Evolutionary conservation across 2,113 vertebrate genomes (phyloP), one percentile per base, ranked within the genome.

Genomic region (Sander vitreus): DNA sequence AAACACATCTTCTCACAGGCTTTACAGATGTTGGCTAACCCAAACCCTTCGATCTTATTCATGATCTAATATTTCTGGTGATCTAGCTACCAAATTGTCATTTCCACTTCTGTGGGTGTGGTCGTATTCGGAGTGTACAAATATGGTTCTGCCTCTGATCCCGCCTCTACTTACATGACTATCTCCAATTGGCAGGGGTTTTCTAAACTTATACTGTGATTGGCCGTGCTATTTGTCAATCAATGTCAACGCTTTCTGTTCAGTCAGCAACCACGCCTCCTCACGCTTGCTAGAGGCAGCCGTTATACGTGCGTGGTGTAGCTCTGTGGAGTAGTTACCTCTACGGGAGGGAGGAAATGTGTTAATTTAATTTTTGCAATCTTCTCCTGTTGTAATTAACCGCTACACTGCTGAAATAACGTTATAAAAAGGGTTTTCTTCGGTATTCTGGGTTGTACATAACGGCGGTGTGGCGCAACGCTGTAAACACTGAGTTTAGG

Each of bases 21-120:
- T 73, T 15, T 48, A 73, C 39, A 73, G 16, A 59, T 11, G 11
- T 18, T 45, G 5, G 23, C 25, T 43, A 43, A 43, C 39, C 39
- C 39, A 9, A 43, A 43, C 39, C 39, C 39, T 11, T 43, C 11
- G 9, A 43, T 33, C 0, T 33, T 51, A 6, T 73, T 7, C 23
- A 60, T n/a, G 0, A 33, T 59, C 3, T 50, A 15, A 39, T 76
- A 13, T 73, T 67, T 80, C 13, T 54, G n/a, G 4, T 73, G 4
- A 23, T 64, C 16, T 69, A 11, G 39, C 45, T 14, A n/a, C 36
- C n/a, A 55, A 60, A 50, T 5, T 59, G 39, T 58, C 47, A 70
- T 77, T 30, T 65, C 73, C 60, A 76, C 36, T 54, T 58, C 27
- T 73, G 86, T 87, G 75, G 85, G 89, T 89, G 88, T 80, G 85